Evolutionary conservation across 2,113 vertebrate species (phyloP), one percentile per base, ranked within the genome.

Genomic region (Actenoides lindsayi): DNA sequence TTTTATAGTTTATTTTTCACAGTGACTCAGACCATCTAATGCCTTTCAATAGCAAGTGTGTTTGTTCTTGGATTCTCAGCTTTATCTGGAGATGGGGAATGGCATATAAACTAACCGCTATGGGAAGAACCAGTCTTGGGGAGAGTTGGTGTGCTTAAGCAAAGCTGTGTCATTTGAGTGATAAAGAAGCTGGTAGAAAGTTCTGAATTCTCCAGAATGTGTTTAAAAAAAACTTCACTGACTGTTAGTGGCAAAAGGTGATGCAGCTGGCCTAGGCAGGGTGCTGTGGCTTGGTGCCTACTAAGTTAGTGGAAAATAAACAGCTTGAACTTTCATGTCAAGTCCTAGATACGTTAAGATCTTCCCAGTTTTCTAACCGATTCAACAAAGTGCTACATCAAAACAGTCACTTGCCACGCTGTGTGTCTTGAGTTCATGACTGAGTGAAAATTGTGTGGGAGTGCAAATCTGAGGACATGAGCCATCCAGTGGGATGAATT

Each of bases 181-280:
- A 30, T 50, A 21, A 48, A 63, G 54, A n/a, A 80, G 24, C 6
- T 41, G 25, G 5, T 82, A 35, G 41, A 77, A 81, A 68, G 60
- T 53, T 35, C 33, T 37, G 23, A 60, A 24, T 62, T 91, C 51
- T 42, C 37, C 37, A 60, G 25, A 27, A 84, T 5, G 16, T 21
- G 16, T 51, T 68, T 42, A 79, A 51, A 51, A 76, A 89, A 37
- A 37, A 48, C 23, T 3, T 16, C 35, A 13, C 25, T 42, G 53
- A 20, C 19, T 37, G 5, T 37, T 50, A 51, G 35, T 1, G 1
- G 16, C 3, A 57, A 48, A n/a, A n/a, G 33, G 27, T 1, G 4
- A 11, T 18, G 8, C 13, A 83, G 39, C 20, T n/a, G 48, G 54
- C 39, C 41, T 19, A 19, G 13, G 54, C 25, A 5, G 53, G 76